Conservation (phyloP, 2,113 vertebrate genomes). For the Hydrochoerus hydrochaeris region DNA sequence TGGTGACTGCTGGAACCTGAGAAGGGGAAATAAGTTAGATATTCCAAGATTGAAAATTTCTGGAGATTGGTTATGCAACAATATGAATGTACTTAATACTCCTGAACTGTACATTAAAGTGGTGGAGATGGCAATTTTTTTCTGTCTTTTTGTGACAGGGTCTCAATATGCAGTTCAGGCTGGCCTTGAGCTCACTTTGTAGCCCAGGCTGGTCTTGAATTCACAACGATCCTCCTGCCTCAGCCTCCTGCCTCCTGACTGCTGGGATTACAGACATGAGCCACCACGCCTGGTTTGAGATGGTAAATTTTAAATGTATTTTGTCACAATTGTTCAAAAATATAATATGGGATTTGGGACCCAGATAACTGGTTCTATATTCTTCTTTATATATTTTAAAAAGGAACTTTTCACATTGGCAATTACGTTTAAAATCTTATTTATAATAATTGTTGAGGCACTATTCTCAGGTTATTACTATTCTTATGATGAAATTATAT, state of each 20-base stretch:
- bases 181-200: no score
- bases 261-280: no score
- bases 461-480: not conserved
- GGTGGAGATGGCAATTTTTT: not conserved
- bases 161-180: no score
- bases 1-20: not conserved
- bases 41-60: not conserved
- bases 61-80: not conserved
- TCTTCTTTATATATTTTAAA: not conserved
- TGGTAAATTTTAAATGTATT: not conserved
- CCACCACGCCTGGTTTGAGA: no score
- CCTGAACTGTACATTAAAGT: not conserved
- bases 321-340: not conserved
- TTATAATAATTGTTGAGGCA: conserved; percentile 6
- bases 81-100: not conserved
- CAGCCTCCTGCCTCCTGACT: no score
- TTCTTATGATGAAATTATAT: not conserved
- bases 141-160: no score
- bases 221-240: no score
- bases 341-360: not conserved
- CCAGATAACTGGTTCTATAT: not conserved
- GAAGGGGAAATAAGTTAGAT: not conserved
- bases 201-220: no score
- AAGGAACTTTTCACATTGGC: not conserved
- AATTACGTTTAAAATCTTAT: not conserved